Conservation (phyloP, 2,888 invertebrate species). For the Cremastobaeus sp. region DNA sequence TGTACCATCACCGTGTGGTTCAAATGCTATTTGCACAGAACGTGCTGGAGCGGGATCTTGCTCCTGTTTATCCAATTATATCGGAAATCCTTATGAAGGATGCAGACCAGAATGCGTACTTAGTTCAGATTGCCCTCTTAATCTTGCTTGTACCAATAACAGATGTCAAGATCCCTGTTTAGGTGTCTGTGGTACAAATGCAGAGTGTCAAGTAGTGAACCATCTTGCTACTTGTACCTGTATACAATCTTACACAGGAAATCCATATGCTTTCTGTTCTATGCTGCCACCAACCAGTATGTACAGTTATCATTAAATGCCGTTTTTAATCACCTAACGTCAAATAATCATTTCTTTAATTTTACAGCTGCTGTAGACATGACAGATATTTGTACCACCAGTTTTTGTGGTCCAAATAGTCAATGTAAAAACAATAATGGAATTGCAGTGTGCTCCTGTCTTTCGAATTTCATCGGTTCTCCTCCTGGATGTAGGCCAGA, state of each 20-base stretch:
- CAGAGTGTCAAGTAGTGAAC: slow-evolving; percentile 74
- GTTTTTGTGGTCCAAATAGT: slow-evolving; percentile 88
- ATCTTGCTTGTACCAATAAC: slow-evolving; percentile 86
- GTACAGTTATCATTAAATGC: slow-evolving; percentile 2
- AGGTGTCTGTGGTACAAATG: slow-evolving; percentile 84
- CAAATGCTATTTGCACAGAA: slow-evolving; percentile 84
- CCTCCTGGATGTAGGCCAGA: slow-evolving; percentile 90
- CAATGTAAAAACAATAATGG: slow-evolving; percentile 87
- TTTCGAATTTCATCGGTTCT: slow-evolving; percentile 86
- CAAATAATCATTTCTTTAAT: not conserved
- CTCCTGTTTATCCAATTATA: slow-evolving; percentile 85
- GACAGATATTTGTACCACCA: slow-evolving; percentile 13
- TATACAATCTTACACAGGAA: slow-evolving; percentile 83
- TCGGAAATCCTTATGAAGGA: slow-evolving; percentile 85
- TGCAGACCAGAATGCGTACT: slow-evolving; percentile 89
- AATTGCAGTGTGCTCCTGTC: slow-evolving; percentile 90
- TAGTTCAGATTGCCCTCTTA: slow-evolving; percentile 86
- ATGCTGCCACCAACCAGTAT: slow-evolving; percentile 25
- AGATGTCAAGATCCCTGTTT: slow-evolving; percentile 92
- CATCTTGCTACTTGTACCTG: slow-evolving; percentile 90
- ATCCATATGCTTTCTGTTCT: slow-evolving; percentile 82
- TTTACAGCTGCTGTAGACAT: slow-evolving; percentile 3
- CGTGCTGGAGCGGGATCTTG: slow-evolving; percentile 81
- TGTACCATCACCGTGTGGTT: slow-evolving; percentile 86
- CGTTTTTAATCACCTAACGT: not conserved